Conservation (phyloP, 2,113 vertebrate species). For the Ctenodactylus gundi region DNA sequence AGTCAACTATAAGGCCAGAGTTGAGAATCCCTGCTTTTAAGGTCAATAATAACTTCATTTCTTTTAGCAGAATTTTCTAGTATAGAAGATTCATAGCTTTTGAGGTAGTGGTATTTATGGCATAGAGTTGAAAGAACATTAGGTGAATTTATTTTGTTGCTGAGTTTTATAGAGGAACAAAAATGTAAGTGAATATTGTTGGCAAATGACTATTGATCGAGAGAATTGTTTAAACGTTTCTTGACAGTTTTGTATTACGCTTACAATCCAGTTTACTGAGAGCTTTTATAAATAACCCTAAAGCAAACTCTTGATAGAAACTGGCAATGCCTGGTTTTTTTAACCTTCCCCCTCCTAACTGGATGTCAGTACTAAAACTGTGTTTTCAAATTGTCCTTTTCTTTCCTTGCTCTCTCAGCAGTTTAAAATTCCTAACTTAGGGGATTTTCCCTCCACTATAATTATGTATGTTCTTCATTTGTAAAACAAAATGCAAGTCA, state of each 20-base stretch:
- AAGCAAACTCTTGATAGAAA: conserved; percentile 80
- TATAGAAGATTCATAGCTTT: conserved; percentile 6
- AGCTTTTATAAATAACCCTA: conserved; percentile 84
- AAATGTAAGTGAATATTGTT: conserved; percentile 83
- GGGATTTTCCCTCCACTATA: conserved; percentile 20
- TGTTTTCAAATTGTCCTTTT: conserved; percentile 51
- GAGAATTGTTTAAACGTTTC: conserved; percentile 83
- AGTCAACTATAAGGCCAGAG: neutral
- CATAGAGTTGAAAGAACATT: conserved; percentile 51
- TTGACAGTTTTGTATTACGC: conserved; percentile 80
- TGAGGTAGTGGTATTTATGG: conserved; percentile 51
- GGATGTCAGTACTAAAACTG: conserved; percentile 64
- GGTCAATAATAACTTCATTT: conserved; percentile 24
- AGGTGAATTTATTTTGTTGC: conserved; percentile 77
- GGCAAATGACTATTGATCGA: conserved; percentile 86
- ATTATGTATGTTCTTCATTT: neutral
- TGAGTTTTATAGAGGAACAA: conserved; percentile 78
- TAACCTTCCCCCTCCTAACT: conserved; percentile 12
- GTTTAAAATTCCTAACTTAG: neutral
- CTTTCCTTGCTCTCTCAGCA: conserved; percentile 44
- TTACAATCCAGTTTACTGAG: conserved; percentile 83
- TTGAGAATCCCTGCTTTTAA: neutral
- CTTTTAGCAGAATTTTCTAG: neutral
- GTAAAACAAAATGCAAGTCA: neutral
- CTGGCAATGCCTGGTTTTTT: conserved; percentile 48